phyloP scores from a whole-genome alignment of 1,140 invertebrate species.

The Pseudomyrmex pallidus region DNA sequence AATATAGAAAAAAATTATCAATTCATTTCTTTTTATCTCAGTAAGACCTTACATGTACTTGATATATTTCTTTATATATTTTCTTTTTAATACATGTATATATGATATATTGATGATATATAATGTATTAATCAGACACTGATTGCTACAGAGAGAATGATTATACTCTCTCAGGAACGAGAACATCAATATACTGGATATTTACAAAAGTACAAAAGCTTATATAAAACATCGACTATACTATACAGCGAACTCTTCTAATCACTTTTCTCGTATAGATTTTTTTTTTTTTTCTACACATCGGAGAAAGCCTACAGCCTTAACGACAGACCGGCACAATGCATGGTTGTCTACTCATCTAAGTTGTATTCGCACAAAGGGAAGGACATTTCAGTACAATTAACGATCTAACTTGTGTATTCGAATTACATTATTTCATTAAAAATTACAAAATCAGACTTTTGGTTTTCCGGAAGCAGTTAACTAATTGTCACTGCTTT shows the following conservation, averaged over 20 bases:
- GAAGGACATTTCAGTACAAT: no score
- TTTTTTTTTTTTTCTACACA: constrained; percentile 54
- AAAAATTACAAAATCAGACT: constrained; percentile 78
- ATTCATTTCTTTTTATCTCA: background rate
- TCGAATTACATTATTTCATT: constrained; percentile 38
- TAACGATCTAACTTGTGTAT: no score
- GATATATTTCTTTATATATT: constrained; percentile 79
- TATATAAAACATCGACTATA: constrained; percentile 80
- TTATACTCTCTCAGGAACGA: constrained; percentile 58
- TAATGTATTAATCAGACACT: constrained; percentile 81
- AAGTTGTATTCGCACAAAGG: constrained; percentile 32
- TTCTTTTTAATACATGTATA: constrained; percentile 74
- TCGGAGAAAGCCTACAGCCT: constrained; percentile 50
- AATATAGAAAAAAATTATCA: no score
- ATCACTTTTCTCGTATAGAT: constrained; percentile 4
- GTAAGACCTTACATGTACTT: constrained; percentile 68
- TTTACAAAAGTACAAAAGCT: constrained; percentile 85
- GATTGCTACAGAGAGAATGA: constrained; percentile 50
- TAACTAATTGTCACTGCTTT: background rate
- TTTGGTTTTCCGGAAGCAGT: constrained; percentile 59
- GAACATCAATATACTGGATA: constrained; percentile 77
- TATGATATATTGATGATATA: constrained; percentile 76
- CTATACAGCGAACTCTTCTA: constrained; percentile 71
- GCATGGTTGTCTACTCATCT: constrained; percentile 33
- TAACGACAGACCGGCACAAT: constrained; percentile 26